Conservation (phyloP, 2,888 invertebrate species). For the Nemoura dubitans region DNA sequence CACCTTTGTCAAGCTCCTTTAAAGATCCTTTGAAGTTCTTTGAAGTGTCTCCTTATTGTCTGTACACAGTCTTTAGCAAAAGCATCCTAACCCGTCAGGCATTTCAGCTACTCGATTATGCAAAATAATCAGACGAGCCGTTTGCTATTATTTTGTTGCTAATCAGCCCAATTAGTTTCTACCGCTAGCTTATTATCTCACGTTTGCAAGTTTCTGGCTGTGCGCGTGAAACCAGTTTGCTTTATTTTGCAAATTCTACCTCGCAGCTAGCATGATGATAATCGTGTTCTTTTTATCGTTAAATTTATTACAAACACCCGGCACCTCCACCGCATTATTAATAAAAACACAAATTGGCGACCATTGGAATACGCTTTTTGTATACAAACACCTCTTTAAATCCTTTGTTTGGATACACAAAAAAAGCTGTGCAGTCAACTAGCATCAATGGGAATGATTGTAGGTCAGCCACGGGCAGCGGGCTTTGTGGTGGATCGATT, state of each 20-base stretch:
- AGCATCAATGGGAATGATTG: background rate
- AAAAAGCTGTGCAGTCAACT: background rate
- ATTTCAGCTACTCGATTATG: background rate
- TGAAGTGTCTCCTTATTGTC: conserved; percentile 4
- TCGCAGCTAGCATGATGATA: background rate
- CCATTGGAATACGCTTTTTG: background rate
- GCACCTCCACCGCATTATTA: background rate
- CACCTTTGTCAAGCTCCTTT: background rate
- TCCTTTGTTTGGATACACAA: background rate
- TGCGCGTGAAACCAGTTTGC: background rate
- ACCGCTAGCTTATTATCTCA: background rate
- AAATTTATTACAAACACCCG: background rate
- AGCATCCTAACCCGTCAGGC: background rate
- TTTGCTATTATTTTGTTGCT: background rate
- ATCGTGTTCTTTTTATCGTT: background rate
- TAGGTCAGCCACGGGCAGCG: background rate
- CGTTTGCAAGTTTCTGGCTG: background rate
- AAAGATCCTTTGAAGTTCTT: background rate
- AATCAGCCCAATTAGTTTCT: background rate
- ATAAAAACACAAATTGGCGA: background rate
- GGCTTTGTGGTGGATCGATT: background rate
- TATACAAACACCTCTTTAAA: background rate
- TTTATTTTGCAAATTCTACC: background rate
- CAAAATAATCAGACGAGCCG: background rate
- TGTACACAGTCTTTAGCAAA: background rate